Base-by-base conservation (phyloP, 2,888 invertebrate genomes). In the Heliothis peltigera region DNA sequence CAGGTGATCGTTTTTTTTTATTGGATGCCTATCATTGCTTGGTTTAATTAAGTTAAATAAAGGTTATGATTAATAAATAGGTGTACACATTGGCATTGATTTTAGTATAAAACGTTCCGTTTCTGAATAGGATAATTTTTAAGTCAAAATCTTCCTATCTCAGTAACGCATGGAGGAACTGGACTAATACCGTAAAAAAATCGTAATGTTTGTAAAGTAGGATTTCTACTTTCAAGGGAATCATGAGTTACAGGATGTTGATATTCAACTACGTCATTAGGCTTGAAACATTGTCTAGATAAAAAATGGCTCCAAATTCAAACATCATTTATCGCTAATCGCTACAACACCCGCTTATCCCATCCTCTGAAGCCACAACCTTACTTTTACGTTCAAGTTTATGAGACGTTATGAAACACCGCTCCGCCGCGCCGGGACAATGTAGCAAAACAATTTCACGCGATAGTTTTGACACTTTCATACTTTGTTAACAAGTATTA, bases 381-480 rank as follows among this genome's bases (percentile, higher is more conserved):
- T 77, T 64, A 80, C 77, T 78, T 84, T 84, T 79, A 84, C 83
- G 87, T 86, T 87, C 82, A 87, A 91, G 90, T 91, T 92, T 91
- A 91, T 87, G 85, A 85, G 84, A 86, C 89, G 87, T 89, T 89
- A 90, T 89, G 89, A 87, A 90, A 89, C 89, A 86, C 80, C 84
- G 83, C 75, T 82, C 86, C 87, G 57, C 49, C 78, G 91, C 87
- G 57, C 49, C 78, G 91, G 89, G 89, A 91, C 90, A 89, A 82
- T 87, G 88, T 88, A 88, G 82, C 86, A 79, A 87, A 89, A 91
- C 89, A 89, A 88, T 91, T 90, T 88, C 80, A 80, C 75, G 73
- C 86, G 80, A 85, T 89, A 90, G 90, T 90, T 92, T 88, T 91
- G 91, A 90, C 89, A 91, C 88, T 89, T 87, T 70, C 83, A 84